Percentiles rank a stretch among this genome's conserved stretches.
These are phyloP conservation scores for Pogonocichla stellata DNA, from an alignment of 2,113 vertebrate species.

Conservation along the genomic window DNA sequence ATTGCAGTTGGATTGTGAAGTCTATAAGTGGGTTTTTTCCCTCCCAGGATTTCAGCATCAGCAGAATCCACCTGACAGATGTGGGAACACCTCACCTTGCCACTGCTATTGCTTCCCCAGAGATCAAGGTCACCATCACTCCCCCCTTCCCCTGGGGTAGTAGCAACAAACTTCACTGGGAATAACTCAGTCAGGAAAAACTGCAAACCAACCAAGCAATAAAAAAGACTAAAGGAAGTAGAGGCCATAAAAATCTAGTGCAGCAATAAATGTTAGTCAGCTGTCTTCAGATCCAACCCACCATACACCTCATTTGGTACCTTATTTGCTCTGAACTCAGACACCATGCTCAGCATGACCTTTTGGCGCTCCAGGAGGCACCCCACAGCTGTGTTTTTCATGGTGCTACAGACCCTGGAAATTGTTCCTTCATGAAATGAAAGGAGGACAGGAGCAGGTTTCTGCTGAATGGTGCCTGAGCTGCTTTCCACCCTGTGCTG, in stretches of 20 bases:
- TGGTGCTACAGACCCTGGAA: background rate
- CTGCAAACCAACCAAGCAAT: background rate
- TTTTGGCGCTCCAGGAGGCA: background rate
- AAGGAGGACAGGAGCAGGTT: background rate
- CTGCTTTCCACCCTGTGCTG: background rate
- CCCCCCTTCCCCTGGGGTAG: background rate
- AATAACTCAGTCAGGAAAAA: background rate
- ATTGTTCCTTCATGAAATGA: background rate
- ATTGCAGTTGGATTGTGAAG: background rate
- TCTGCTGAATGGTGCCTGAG: background rate
- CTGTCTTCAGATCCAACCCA: background rate
- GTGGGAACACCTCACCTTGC: background rate
- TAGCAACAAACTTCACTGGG: background rate
- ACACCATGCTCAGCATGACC: background rate
- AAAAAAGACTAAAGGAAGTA: background rate
- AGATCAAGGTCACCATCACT: background rate
- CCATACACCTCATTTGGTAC: background rate
- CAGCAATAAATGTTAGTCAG: background rate
- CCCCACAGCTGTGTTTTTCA: background rate
- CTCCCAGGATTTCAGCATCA: background rate
- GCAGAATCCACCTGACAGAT: background rate
- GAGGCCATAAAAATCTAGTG: background rate
- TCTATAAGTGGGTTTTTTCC: rapidly evolving
- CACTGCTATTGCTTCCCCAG: background rate
- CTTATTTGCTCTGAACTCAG: background rate